Evolutionary conservation across 2,113 vertebrate genomes (phyloP).

Genomic region (Pteropus alecto): DNA sequence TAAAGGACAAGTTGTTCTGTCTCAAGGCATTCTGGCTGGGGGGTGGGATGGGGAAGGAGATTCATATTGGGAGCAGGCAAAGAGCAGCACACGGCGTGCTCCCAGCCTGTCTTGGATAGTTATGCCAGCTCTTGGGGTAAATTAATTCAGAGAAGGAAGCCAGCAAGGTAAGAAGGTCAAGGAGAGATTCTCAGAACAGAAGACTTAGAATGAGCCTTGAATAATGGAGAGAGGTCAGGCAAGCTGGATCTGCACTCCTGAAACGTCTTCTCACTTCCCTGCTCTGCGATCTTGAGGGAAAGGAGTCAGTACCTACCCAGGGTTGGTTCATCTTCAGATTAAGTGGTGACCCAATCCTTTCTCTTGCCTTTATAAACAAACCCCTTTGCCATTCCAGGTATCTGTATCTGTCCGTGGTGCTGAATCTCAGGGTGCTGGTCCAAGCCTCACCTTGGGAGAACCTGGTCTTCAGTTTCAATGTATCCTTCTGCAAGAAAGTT

Average conservation of each 20-base stretch:
- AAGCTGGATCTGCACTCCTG: background rate
- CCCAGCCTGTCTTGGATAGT: background rate
- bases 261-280: background rate
- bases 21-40: background rate
- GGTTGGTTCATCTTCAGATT: background rate
- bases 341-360: background rate
- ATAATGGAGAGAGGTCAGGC: background rate
- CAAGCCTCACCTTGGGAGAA: background rate
- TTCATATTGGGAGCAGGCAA: background rate
- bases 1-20: background rate
- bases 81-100: background rate
- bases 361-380: too few relatives aligned
- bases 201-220: background rate
- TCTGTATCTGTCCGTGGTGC: conserved; percentile 28
- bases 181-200: background rate
- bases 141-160: conserved; percentile 48
- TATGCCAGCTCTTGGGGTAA: conserved; percentile 36
- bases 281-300: background rate
- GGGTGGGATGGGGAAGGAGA: background rate
- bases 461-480: background rate
- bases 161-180: conserved; percentile 51
- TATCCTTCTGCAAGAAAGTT: background rate
- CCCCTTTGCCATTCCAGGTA: accelerated
- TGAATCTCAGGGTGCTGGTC: background rate
- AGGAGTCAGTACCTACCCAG: background rate